These are phyloP conservation scores for Callaeas wilsoni DNA, from an alignment of 2,113 vertebrate genomes.

Conservation along the genomic window DNA sequence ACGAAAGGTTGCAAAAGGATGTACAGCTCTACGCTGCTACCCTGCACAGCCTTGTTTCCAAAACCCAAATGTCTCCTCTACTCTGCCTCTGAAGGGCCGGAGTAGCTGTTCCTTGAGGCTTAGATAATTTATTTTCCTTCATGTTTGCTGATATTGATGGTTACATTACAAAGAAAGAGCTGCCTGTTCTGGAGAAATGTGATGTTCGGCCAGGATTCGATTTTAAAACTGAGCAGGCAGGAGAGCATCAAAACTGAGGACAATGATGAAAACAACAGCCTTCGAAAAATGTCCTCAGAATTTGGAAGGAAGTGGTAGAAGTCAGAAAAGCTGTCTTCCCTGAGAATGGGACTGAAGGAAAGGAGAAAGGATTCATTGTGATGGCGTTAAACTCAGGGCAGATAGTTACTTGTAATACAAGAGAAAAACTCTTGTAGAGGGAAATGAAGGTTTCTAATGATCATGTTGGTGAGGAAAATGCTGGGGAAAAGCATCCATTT, in stretches of 20 bases:
- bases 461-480: neutral
- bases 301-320: neutral
- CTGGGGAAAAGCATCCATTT: neutral
- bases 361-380: neutral
- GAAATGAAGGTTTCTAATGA: neutral
- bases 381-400: neutral
- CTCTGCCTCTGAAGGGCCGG: neutral
- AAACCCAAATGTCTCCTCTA: neutral
- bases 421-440: neutral
- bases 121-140: neutral
- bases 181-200: neutral
- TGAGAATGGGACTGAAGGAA: neutral
- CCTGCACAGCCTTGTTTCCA: neutral
- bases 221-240: neutral
- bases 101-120: neutral
- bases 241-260: neutral
- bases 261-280: neutral
- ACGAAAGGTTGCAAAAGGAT: neutral
- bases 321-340: neutral
- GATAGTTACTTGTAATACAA: neutral
- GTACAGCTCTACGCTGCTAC: neutral
- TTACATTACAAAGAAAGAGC: neutral
- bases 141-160: neutral
- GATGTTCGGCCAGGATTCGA: neutral
- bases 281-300: neutral